These are phyloP conservation scores for Nomada ruficornis DNA, from an alignment of 2,888 invertebrate genomes.

Conservation along the genomic window DNA sequence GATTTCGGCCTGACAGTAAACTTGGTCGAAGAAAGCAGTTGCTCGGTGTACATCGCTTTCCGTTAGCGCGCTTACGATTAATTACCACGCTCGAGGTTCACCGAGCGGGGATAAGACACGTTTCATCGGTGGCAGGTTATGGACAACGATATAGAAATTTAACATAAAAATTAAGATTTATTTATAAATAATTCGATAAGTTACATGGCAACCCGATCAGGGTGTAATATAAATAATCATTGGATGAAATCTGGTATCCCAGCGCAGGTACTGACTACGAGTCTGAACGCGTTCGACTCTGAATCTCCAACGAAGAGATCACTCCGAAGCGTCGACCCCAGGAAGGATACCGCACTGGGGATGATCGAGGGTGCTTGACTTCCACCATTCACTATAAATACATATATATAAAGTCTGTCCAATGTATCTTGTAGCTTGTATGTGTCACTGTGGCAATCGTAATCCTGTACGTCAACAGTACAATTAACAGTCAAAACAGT, in stretches of 20 bases:
- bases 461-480: constrained; percentile 8
- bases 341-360: constrained; percentile 58
- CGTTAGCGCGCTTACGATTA: constrained; percentile 33
- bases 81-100: constrained; percentile 9
- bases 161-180: constrained; percentile 76
- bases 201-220: constrained; percentile 68
- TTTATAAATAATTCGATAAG: constrained; percentile 76
- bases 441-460: constrained; percentile 31
- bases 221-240: constrained; percentile 74
- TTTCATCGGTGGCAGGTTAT: background rate
- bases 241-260: constrained; percentile 67
- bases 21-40: background rate
- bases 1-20: constrained; percentile 1
- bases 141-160: background rate
- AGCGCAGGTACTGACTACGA: constrained; percentile 70
- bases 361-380: constrained; percentile 56
- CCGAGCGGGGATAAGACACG: background rate
- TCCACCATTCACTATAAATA: constrained; percentile 49
- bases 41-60: background rate
- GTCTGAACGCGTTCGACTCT: constrained; percentile 44
- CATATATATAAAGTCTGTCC: constrained; percentile 25
- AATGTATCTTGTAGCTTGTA: constrained; percentile 4
- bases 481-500: constrained; percentile 5
- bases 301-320: constrained; percentile 9
- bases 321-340: constrained; percentile 48